These are phyloP conservation scores for Volucella bombylans DNA, from an alignment of 2,888 invertebrate genomes.

Conservation along the genomic window DNA sequence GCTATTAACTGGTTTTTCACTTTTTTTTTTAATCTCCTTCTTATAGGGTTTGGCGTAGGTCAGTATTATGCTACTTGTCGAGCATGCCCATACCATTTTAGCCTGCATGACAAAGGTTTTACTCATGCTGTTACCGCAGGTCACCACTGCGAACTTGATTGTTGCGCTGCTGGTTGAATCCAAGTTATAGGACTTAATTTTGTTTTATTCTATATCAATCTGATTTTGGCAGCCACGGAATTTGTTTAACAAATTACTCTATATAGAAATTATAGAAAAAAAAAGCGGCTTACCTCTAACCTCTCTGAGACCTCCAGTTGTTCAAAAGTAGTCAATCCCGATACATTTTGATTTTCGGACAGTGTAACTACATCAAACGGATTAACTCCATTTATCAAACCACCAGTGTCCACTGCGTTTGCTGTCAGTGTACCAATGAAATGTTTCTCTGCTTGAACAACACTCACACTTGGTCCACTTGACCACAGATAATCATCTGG, in stretches of 20 bases:
- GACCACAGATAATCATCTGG: constrained; percentile 83
- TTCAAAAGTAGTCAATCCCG: constrained; percentile 83
- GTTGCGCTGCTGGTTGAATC: too few relatives aligned
- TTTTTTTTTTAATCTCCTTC: too few relatives aligned
- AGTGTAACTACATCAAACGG: constrained; percentile 83
- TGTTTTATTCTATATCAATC: background rate
- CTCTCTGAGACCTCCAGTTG: constrained; percentile 83
- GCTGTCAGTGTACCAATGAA: constrained; percentile 81
- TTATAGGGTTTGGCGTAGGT: too few relatives aligned
- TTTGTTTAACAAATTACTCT: background rate
- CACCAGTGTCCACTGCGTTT: constrained; percentile 80
- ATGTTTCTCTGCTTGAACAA: constrained; percentile 83
- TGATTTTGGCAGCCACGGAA: background rate
- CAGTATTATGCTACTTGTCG: too few relatives aligned
- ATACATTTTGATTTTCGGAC: constrained; percentile 81
- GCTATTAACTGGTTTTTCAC: too few relatives aligned
- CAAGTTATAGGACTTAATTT: too few relatives aligned
- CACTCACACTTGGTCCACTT: constrained; percentile 77
- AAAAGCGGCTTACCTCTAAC: constrained; percentile 82
- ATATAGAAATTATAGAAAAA: background rate
- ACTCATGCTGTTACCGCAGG: too few relatives aligned
- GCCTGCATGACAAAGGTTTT: too few relatives aligned
- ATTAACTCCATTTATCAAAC: constrained; percentile 83
- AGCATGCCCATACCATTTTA: too few relatives aligned
- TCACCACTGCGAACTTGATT: too few relatives aligned